Conservation (phyloP, 2,888 invertebrate species). For the Gnatocerus cornutus region DNA sequence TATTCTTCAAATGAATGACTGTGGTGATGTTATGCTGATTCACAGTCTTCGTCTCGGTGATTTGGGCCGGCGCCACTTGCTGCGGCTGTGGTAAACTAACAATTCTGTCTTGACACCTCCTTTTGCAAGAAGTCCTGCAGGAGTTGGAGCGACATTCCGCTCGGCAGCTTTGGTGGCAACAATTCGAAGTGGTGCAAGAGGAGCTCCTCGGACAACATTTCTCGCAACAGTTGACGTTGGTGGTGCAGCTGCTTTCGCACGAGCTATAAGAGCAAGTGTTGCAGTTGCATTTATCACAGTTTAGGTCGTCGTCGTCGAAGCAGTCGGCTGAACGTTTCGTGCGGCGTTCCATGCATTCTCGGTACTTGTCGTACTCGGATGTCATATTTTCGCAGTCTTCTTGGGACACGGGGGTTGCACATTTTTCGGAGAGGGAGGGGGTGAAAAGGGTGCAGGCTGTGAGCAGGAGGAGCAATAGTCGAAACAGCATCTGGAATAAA, state of each 20-base stretch:
- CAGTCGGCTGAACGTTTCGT: constrained; percentile 60
- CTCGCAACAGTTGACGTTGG: constrained; percentile 57
- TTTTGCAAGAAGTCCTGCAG: constrained; percentile 65
- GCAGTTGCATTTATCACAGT: constrained; percentile 56
- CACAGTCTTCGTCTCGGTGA: constrained; percentile 35
- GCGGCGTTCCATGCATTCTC: constrained; percentile 63
- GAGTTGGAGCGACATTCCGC: constrained; percentile 63
- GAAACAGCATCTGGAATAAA: constrained; percentile 48
- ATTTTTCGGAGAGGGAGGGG: constrained; percentile 20
- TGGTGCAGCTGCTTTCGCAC: constrained; percentile 58
- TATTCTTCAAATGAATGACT: constrained; percentile 68
- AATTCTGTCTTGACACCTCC: constrained; percentile 56
- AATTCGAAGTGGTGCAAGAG: constrained; percentile 59
- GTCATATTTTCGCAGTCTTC: constrained; percentile 58
- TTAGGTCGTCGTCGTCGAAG: constrained; percentile 47
- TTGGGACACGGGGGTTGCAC: constrained; percentile 20
- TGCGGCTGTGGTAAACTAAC: constrained; percentile 30
- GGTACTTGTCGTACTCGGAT: constrained; percentile 64
- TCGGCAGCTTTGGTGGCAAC: constrained; percentile 69
- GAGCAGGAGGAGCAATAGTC: constrained; percentile 4
- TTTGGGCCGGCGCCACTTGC: no score
- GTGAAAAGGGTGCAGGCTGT: neutral
- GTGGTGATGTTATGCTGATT: constrained; percentile 68
- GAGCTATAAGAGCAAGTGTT: constrained; percentile 64
- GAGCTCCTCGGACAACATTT: constrained; percentile 56